Conservation (phyloP, 2,113 vertebrate species). For the Pimephales promelas region DNA sequence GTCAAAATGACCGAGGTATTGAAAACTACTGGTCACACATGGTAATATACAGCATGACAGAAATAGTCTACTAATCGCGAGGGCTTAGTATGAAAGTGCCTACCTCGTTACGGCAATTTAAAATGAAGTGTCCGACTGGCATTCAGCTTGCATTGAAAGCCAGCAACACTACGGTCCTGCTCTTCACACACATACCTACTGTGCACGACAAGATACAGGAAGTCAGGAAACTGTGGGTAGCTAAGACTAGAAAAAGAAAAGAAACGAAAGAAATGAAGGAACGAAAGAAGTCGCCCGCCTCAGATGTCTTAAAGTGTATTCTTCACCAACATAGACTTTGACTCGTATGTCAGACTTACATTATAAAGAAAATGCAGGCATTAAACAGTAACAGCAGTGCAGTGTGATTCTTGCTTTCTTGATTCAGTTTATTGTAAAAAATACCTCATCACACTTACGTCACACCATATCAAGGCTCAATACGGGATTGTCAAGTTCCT, state of each 20-base stretch:
- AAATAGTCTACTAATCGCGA: background rate
- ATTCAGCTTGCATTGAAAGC: background rate
- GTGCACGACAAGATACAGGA: conserved; percentile 58
- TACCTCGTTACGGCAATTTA: conserved; percentile 3
- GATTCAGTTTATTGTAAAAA: background rate
- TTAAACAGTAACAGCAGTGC: background rate
- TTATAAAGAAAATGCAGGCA: background rate
- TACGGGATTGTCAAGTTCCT: background rate
- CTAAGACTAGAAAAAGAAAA: background rate
- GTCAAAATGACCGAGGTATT: background rate
- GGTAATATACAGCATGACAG: background rate
- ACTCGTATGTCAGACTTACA: background rate
- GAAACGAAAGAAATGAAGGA: conserved; percentile 4
- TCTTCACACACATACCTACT: background rate
- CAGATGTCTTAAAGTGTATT: background rate
- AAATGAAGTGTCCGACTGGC: background rate
- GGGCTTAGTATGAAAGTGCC: background rate
- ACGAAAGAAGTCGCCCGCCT: background rate
- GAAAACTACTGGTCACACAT: background rate
- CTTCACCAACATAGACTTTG: background rate
- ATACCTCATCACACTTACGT: background rate
- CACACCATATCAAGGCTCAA: background rate
- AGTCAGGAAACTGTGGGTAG: conserved; percentile 51
- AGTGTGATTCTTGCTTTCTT: background rate
- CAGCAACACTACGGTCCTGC: background rate